Evolutionary conservation across 2,113 vertebrate genomes (phyloP).

Genomic region (Myanophis thanlyinensis): DNA sequence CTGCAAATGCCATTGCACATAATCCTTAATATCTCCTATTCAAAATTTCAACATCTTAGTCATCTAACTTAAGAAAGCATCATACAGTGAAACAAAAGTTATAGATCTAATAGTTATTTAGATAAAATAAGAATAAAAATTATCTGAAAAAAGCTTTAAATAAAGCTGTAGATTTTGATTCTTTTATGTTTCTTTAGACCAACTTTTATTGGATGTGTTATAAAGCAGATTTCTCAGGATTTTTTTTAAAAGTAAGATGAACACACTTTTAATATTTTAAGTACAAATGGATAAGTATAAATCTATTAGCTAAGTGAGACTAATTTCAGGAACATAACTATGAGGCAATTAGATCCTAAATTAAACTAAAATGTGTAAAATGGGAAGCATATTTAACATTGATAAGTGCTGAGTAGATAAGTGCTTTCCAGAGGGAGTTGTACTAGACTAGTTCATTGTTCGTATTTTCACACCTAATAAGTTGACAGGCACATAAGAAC

Average conservation of each 20-base stretch:
- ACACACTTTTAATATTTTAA: background rate
- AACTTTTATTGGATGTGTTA: background rate
- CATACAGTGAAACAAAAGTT: background rate
- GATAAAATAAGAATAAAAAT: background rate
- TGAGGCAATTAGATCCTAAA: background rate
- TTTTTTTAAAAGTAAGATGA: background rate
- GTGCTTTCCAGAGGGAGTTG: slow-evolving; percentile 15
- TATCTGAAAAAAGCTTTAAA: background rate
- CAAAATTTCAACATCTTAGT: background rate
- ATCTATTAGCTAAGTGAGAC: slow-evolving; percentile 10
- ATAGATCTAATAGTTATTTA: background rate
- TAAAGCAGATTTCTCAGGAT: background rate
- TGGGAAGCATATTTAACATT: slow-evolving; percentile 4
- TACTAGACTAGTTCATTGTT: background rate
- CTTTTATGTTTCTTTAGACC: background rate
- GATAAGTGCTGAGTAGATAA: background rate
- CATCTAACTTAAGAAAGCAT: background rate
- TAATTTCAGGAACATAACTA: background rate
- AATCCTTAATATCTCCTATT: background rate
- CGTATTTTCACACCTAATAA: slow-evolving; percentile 6
- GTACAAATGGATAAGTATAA: slow-evolving; percentile 1
- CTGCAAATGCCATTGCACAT: background rate
- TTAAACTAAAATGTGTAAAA: slow-evolving; percentile 33
- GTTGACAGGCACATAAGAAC: slow-evolving; percentile 6
- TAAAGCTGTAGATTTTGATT: background rate